These are phyloP conservation scores for Drosophila quinaria DNA, from an alignment of 2,888 invertebrate species.

Conservation along the genomic window DNA sequence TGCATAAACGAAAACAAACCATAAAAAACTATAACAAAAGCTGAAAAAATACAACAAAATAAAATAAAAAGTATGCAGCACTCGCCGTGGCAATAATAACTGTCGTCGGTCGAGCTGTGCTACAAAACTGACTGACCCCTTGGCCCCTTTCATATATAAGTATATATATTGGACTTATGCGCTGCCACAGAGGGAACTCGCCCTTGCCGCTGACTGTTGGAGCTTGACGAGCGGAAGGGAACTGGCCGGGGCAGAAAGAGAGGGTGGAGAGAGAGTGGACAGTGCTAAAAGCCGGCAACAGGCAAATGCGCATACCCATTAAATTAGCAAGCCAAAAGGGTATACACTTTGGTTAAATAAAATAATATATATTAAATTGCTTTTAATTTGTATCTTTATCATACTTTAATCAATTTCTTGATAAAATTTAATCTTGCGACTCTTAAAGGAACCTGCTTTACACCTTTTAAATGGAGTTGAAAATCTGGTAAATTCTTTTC, in stretches of 20 bases:
- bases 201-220: conserved; percentile 67
- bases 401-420: not conserved
- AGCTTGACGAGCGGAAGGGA: conserved; percentile 65
- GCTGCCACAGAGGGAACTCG: conserved; percentile 16
- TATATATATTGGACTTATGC: conserved; percentile 4
- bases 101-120: conserved; percentile 31
- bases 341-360: not conserved
- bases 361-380: too few relatives aligned
- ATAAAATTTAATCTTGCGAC: not conserved
- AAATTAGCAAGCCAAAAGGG: not conserved
- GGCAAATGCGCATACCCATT: conserved; percentile 28
- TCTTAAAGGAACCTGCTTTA: not conserved
- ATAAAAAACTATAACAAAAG: conserved; percentile 62
- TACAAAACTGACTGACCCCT: conserved; percentile 52
- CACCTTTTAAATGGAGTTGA: too few relatives aligned
- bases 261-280: conserved; percentile 42
- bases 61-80: conserved; percentile 33
- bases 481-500: too few relatives aligned
- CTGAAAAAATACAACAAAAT: conserved; percentile 33
- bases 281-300: conserved; percentile 59
- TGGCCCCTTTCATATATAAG: conserved; percentile 33
- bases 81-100: conserved; percentile 61
- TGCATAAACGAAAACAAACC: conserved; percentile 67
- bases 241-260: conserved; percentile 10
- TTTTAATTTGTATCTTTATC: too few relatives aligned